Evolutionary conservation across 2,888 invertebrate species (phyloP), one percentile per base, ranked within the genome.

Genomic region (Theretra japonica): DNA sequence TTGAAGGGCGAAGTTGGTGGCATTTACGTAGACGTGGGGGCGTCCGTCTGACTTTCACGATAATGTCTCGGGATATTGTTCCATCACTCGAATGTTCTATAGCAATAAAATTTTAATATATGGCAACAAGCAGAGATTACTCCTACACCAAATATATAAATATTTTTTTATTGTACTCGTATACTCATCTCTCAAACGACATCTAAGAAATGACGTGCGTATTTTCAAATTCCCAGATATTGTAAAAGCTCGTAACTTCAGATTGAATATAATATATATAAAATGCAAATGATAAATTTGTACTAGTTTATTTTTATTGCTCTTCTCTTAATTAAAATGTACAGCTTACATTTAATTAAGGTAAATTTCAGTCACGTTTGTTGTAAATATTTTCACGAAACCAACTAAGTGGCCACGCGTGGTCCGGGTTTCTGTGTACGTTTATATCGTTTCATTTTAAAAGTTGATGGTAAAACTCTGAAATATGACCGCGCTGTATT

Each of bases 21-120:
- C 86, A 87, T 90, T 90, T 88, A 80, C 82, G 80, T 75, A 85
- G 81, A 82, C 78, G 83, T 78, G 88, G 83, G 85, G 88, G 89
- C 85, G 75, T 75, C 78, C 78, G 81, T 82, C 83, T 85, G 79
- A 74, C 76, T 82, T 82, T 81, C 79, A 82, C 80, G 76, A 82
- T 74, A 79, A 79, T 75, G 73, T 56, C 68, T 70, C 59, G 25
- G 70, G 41, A 33, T 65, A 41, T 21, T 65, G 65, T 65, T 48
- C 23, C 23, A 17, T 62, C 48, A 48, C 60, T 25, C 50, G 23
- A 8, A 50, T 28, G 23, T 33, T 48, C 48, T 60, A 53, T 17
- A 33, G 30, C 21, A 48, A 50, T 33, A 48, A 69, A 15, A 59
- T 59, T 56, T 53, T 68, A 25, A 28, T 62, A 53, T 21, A 23